A percentile compares a stretch with the other conserved stretches of the same genome.
These are phyloP conservation scores for Carterocephalus palaemon DNA, from an alignment of 2,888 invertebrate genomes.

Conservation along the genomic window DNA sequence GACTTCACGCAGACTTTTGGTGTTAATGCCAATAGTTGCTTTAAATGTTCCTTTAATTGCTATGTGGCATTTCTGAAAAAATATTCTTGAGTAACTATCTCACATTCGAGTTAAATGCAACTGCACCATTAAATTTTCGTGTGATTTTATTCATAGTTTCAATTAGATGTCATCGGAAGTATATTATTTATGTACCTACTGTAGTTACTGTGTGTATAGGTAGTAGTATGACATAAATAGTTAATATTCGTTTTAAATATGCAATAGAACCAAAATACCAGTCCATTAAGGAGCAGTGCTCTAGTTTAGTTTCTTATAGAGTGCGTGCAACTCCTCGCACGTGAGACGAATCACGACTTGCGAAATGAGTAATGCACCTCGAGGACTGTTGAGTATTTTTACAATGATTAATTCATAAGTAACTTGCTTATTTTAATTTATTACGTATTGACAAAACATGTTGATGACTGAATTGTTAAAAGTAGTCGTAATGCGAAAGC, in stretches of 20 bases:
- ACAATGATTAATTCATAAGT: background rate
- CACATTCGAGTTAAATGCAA: too few species aligned
- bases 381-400: constrained; percentile 9
- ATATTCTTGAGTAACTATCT: background rate
- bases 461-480: too few species aligned
- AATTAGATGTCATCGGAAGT: too few species aligned
- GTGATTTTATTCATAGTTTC: too few species aligned
- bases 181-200: too few species aligned
- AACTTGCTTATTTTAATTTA: constrained; percentile 12
- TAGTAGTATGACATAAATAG: too few species aligned
- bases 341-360: constrained; percentile 41
- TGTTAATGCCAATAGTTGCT: constrained; percentile 3
- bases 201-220: too few species aligned
- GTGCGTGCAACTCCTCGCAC: constrained; percentile 42
- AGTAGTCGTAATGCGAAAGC: too few species aligned
- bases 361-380: constrained; percentile 32
- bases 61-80: constrained; percentile 1
- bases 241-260: background rate
- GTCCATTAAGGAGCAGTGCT: constrained; percentile 37
- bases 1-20: background rate
- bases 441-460: too few species aligned
- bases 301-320: constrained; percentile 46
- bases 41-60: constrained; percentile 1
- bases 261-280: background rate
- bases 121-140: too few species aligned